Evolutionary conservation across 2,888 invertebrate genomes (phyloP).

Genomic region (Synanthedon vespiformis): DNA sequence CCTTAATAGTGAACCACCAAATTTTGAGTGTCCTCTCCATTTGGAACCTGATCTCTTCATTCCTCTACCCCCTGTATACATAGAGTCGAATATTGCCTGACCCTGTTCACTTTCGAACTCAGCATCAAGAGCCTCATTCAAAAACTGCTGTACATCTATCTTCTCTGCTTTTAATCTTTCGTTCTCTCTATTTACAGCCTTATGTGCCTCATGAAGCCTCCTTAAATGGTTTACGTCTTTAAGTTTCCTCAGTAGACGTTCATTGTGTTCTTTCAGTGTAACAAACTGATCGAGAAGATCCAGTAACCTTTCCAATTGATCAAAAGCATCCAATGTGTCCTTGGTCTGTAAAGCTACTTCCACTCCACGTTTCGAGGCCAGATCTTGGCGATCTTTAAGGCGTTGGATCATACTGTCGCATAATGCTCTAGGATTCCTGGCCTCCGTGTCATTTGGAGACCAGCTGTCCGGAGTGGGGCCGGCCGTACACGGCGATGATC

Average conservation of each 20-base stretch:
- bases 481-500: slow-evolving; percentile 55
- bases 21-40: slow-evolving; percentile 55
- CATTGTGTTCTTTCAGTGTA: slow-evolving; percentile 78
- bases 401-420: slow-evolving; percentile 55
- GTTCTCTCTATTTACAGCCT: slow-evolving; percentile 55
- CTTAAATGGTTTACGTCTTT: slow-evolving; percentile 80
- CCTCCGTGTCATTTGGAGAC: slow-evolving; percentile 31
- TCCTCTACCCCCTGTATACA: slow-evolving; percentile 67
- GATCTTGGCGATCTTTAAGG: slow-evolving; percentile 47
- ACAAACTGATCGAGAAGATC: slow-evolving; percentile 82
- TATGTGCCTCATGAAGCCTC: slow-evolving; percentile 72
- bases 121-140: slow-evolving; percentile 63
- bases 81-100: slow-evolving; percentile 74
- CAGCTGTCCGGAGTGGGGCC: slow-evolving; percentile 44
- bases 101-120: slow-evolving; percentile 74
- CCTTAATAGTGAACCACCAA: slow-evolving; percentile 63
- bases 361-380: slow-evolving; percentile 63
- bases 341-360: slow-evolving; percentile 68
- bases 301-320: slow-evolving; percentile 83
- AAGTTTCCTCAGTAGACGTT: slow-evolving; percentile 74
- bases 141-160: slow-evolving; percentile 39
- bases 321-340: slow-evolving; percentile 76
- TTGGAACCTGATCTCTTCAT: slow-evolving; percentile 65
- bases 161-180: slow-evolving; percentile 41
- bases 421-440: slow-evolving; percentile 39